phyloP scores from a whole-genome alignment of 2,113 vertebrate species.

The Paralichthys olivaceus region DNA sequence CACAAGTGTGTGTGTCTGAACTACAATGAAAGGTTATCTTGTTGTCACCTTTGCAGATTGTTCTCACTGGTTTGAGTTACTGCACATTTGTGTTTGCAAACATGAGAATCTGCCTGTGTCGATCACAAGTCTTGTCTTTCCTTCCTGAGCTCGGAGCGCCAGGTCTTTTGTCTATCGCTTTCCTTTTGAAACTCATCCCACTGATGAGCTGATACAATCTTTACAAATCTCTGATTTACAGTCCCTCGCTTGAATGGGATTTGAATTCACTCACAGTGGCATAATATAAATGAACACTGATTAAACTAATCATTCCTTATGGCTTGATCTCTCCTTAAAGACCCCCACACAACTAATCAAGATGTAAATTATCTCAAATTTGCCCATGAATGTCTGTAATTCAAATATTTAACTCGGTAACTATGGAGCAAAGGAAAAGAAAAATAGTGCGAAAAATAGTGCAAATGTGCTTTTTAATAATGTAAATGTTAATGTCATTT shows the following conservation, averaged over 20 bases:
- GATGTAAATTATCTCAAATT: not conserved
- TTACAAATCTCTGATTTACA: constrained; percentile 36
- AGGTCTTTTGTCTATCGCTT: constrained; percentile 42
- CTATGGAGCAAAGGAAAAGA: not conserved
- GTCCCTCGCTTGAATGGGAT: constrained; percentile 32
- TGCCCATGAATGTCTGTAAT: not conserved
- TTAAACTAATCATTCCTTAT: constrained; percentile 28
- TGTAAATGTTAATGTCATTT: constrained; percentile 9
- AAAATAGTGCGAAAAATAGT: not conserved
- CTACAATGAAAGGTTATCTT: constrained; percentile 48
- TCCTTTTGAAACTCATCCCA: constrained; percentile 19
- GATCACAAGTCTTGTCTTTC: constrained; percentile 17
- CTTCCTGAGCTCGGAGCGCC: constrained; percentile 13
- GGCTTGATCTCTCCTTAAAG: constrained; percentile 14
- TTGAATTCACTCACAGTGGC: constrained; percentile 44
- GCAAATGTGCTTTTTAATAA: not conserved
- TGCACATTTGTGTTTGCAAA: not conserved
- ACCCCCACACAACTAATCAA: constrained; percentile 6
- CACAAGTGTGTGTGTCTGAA: not conserved
- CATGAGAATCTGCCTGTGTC: not conserved
- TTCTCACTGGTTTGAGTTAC: constrained; percentile 4
- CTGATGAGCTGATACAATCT: constrained; percentile 37
- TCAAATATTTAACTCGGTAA: not conserved
- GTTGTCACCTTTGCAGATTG: constrained; percentile 26
- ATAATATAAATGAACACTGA: constrained; percentile 38